Percentiles rank a stretch among this genome's conserved stretches.
These are phyloP conservation scores for Nymphalis urticae DNA, from an alignment of 2,888 invertebrate species.

Conservation along the genomic window DNA sequence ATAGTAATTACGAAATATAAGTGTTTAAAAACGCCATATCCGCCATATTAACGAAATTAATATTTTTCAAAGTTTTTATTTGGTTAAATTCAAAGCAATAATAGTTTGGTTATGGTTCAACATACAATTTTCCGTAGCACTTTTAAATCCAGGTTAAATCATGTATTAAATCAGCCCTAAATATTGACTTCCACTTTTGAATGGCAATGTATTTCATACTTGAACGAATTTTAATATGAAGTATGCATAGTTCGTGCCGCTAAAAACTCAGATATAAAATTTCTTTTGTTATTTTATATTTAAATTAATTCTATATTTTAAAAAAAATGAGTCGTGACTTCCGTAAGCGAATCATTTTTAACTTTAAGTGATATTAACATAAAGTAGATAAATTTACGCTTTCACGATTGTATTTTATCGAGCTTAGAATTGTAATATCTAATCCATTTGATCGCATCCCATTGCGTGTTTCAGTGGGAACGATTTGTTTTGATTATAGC, in stretches of 20 bases:
- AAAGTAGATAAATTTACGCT: background rate
- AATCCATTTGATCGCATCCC: slow-evolving; percentile 70
- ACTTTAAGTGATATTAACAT: background rate
- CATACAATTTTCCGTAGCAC: slow-evolving; percentile 1
- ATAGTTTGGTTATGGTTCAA: no score
- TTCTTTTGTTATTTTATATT: slow-evolving; percentile 13
- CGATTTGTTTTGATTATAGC: slow-evolving; percentile 79
- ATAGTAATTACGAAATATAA: no score
- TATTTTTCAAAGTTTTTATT: no score
- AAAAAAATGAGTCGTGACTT: background rate
- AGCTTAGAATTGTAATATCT: slow-evolving; percentile 45
- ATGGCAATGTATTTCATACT: slow-evolving; percentile 29
- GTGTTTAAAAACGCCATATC: no score
- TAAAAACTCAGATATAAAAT: slow-evolving; percentile 13
- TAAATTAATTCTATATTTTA: background rate
- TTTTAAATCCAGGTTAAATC: slow-evolving; percentile 23
- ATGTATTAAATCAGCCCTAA: slow-evolving; percentile 30
- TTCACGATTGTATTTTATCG: slow-evolving; percentile 19
- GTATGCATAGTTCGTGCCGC: slow-evolving; percentile 5
- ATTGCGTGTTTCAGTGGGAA: slow-evolving; percentile 70
- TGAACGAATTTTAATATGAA: slow-evolving; percentile 17
- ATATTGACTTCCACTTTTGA: slow-evolving; percentile 35
- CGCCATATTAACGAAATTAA: no score
- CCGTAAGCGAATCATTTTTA: background rate
- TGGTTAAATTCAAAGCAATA: no score